Evolutionary conservation across 37 sponge, comb jelly and placozoan species (phyloP).

Genomic region (Beroe ovata): DNA sequence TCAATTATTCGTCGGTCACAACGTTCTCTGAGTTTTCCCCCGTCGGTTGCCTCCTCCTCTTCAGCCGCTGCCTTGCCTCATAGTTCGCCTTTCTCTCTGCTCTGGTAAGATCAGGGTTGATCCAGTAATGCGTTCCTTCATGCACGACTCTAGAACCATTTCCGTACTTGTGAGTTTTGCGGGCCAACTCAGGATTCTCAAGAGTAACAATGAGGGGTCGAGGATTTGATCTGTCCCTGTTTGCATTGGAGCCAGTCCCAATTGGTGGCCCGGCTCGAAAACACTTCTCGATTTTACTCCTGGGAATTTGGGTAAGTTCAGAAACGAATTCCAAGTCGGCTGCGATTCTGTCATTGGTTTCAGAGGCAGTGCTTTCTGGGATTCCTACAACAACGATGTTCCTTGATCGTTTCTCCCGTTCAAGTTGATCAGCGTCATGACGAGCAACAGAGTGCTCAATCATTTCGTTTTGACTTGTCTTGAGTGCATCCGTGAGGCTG

Average conservation of each 20-base stretch:
- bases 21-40: neutral
- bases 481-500: constrained; percentile 1
- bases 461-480: constrained; percentile 34
- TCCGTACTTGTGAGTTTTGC: constrained; percentile 12
- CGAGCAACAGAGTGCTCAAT: constrained; percentile 1
- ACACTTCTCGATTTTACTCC: neutral
- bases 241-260: constrained; percentile 29
- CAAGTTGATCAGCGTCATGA: constrained; percentile 32
- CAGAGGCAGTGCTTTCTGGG: neutral
- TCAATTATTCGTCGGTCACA: neutral
- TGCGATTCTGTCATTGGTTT: neutral
- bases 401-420: constrained; percentile 2
- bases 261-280: constrained; percentile 44
- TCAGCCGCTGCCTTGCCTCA: constrained; percentile 20
- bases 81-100: constrained; percentile 56
- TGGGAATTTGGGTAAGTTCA: constrained; percentile 2
- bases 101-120: neutral
- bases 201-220: constrained; percentile 37
- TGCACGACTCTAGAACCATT: neutral
- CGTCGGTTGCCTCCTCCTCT: constrained; percentile 1
- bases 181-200: constrained; percentile 42
- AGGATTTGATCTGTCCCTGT: constrained; percentile 1
- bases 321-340: neutral
- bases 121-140: constrained; percentile 54
- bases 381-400: neutral